Evolutionary conservation across 1,140 invertebrate species (phyloP).

Genomic region (Scaptomyza pallida): DNA sequence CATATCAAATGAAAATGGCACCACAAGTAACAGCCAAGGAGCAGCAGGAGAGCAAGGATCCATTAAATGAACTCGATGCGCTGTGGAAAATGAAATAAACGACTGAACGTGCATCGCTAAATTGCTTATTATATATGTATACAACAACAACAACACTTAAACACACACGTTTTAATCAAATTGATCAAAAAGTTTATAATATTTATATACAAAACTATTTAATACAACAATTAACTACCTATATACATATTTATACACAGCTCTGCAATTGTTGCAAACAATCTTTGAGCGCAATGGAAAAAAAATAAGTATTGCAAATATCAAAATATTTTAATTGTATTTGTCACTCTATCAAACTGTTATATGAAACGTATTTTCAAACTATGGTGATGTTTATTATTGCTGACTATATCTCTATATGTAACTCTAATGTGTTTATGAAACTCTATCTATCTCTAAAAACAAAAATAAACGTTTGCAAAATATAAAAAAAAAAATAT

Average conservation of each 20-base stretch:
- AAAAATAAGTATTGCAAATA: conserved; percentile 50
- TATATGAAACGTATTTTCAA: conserved; percentile 56
- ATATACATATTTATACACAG: conserved; percentile 32
- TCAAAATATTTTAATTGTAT: conserved; percentile 42
- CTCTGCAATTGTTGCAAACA: conserved; percentile 60
- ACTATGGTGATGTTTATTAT: conserved; percentile 63
- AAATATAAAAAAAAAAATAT: not conserved
- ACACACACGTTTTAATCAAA: conserved; percentile 1
- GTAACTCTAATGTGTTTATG: not conserved
- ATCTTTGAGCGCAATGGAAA: conserved; percentile 20
- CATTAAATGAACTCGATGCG: conserved; percentile 82
- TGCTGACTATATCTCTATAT: conserved; percentile 30
- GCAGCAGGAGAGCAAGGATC: conserved; percentile 81
- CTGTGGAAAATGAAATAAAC: conserved; percentile 82
- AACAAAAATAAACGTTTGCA: conserved; percentile 16
- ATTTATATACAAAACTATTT: conserved; percentile 35
- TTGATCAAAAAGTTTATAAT: conserved; percentile 39
- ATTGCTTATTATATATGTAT: conserved; percentile 24
- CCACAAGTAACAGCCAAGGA: conserved; percentile 78
- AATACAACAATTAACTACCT: conserved; percentile 37
- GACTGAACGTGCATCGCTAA: conserved; percentile 51
- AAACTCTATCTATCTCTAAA: conserved; percentile 3
- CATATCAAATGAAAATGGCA: conserved; percentile 84
- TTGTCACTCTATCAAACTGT: conserved; percentile 54
- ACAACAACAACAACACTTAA: conserved; percentile 8